Conservation (phyloP, 2,888 invertebrate genomes). For the Chalcis sispes region DNA sequence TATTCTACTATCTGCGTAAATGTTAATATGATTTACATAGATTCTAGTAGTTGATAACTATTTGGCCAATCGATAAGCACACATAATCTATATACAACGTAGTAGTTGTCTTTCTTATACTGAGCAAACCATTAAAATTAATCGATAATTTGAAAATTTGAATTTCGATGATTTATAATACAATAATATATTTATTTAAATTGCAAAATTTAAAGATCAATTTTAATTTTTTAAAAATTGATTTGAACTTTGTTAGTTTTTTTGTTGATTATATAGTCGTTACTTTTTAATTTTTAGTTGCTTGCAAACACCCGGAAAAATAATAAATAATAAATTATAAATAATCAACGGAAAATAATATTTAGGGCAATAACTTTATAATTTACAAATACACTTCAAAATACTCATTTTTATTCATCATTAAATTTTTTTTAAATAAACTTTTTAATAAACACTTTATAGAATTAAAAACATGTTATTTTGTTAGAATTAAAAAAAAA, state of each 20-base stretch:
- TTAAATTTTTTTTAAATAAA: no score
- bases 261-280: no score
- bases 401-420: no score
- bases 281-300: no score
- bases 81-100: not conserved
- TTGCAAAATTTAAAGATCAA: conserved; percentile 1
- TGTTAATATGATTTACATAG: conserved; percentile 57
- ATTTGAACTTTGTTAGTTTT: conserved; percentile 12
- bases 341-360: no score
- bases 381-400: no score
- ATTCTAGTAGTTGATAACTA: conserved; percentile 17
- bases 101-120: not conserved
- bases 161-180: conserved; percentile 39
- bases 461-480: no score
- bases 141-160: conserved; percentile 3
- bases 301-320: no score
- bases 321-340: no score
- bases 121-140: conserved; percentile 4
- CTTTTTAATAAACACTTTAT: no score
- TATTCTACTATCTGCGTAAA: conserved; percentile 23
- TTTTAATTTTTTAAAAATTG: not conserved
- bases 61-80: conserved; percentile 24
- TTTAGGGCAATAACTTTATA: no score
- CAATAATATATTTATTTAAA: not conserved
- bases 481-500: no score